Conservation (phyloP, 2,113 vertebrate species). For the Mirza zaza region DNA sequence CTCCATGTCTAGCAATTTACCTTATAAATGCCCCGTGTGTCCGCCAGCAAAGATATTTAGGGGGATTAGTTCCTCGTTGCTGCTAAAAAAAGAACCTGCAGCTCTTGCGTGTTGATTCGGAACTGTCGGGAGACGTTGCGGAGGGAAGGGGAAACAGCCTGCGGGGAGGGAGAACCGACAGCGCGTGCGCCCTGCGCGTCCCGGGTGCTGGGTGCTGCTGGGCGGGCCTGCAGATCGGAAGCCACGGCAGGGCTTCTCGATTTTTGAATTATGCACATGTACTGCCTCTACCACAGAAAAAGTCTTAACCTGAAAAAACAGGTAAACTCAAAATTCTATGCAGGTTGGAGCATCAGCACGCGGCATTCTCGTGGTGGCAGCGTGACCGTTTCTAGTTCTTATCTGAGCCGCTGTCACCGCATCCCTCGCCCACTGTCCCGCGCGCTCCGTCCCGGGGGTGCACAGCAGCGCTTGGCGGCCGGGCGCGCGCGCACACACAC, state of each 20-base stretch:
- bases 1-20: background rate
- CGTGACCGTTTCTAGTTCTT: too few species aligned
- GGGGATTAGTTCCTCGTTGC: background rate
- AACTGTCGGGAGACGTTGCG: background rate
- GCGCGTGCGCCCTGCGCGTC: too few species aligned
- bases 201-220: accelerated
- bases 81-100: background rate
- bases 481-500: accelerated
- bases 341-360: too few species aligned
- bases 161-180: too few species aligned
- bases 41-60: background rate
- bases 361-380: too few species aligned
- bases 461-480: too few species aligned
- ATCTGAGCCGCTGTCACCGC: accelerated
- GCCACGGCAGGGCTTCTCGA: too few species aligned
- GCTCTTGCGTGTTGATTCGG: background rate
- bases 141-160: too few species aligned
- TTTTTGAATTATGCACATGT: background rate
- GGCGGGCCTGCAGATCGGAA: background rate
- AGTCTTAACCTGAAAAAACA: background rate
- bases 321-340: background rate
- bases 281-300: background rate
- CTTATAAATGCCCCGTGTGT: background rate
- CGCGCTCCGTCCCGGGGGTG: background rate
- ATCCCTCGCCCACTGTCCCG: background rate